Conservation (phyloP, 2,113 vertebrate species). For the Leptocoma aspasia region DNA sequence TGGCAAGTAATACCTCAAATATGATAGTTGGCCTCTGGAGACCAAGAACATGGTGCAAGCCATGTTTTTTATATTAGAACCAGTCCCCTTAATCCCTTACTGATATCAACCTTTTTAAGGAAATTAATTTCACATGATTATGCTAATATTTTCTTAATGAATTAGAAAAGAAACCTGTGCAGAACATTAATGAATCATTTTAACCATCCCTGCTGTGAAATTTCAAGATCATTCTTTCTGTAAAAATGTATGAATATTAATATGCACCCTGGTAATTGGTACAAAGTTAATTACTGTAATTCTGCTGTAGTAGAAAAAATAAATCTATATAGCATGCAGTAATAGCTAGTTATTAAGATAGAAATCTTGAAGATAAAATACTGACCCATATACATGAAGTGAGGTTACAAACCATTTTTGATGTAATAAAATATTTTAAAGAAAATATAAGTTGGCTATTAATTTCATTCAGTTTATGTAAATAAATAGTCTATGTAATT, state of each 20-base stretch:
- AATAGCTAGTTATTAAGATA: slow-evolving; percentile 25
- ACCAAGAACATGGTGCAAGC: not conserved
- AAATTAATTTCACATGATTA: slow-evolving; percentile 59
- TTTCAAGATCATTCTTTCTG: slow-evolving; percentile 36
- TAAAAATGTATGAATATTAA: slow-evolving; percentile 62
- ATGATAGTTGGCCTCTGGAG: not conserved
- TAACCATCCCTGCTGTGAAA: slow-evolving; percentile 45
- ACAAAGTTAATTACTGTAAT: slow-evolving; percentile 68
- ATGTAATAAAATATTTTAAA: not conserved
- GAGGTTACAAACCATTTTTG: not conserved
- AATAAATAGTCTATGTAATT: not conserved
- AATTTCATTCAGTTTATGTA: not conserved
- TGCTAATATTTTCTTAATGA: slow-evolving; percentile 66
- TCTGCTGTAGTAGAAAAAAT: not conserved
- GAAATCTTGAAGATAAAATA: slow-evolving; percentile 6
- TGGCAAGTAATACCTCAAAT: slow-evolving; percentile 7
- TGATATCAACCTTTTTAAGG: slow-evolving; percentile 38
- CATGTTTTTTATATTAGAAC: slow-evolving; percentile 27
- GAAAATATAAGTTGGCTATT: not conserved
- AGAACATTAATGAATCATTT: slow-evolving; percentile 61
- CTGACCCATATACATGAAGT: not conserved
- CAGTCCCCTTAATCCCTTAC: slow-evolving; percentile 29
- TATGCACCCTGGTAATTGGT: slow-evolving; percentile 44
- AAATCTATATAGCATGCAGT: not conserved
- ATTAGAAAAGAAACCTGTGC: slow-evolving; percentile 44